A percentile compares a stretch with the other conserved stretches of the same genome.
Evolutionary conservation across 2,888 invertebrate species (phyloP).

Genomic region (Acrobasis suavella): DNA sequence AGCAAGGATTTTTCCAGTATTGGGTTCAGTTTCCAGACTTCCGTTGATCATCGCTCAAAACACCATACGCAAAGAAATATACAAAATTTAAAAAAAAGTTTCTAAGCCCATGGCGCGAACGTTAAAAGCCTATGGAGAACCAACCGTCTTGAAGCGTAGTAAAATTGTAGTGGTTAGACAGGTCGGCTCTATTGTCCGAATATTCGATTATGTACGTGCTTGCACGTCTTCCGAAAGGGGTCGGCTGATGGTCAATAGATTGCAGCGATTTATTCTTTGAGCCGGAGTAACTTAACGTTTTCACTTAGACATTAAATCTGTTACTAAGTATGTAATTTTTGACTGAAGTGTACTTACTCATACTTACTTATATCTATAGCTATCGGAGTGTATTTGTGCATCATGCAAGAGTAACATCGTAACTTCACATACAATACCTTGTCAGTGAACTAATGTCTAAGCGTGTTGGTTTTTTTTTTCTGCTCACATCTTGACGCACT

Average conservation of each 20-base stretch:
- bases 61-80: too few relatives aligned
- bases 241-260: slow-evolving; percentile 16
- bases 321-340: neutral
- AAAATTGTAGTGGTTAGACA: slow-evolving; percentile 7
- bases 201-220: slow-evolving; percentile 10
- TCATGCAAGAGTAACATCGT: too few relatives aligned
- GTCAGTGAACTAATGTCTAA: too few relatives aligned
- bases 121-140: neutral
- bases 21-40: too few relatives aligned
- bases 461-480: too few relatives aligned
- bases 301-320: neutral
- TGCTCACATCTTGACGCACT: too few relatives aligned
- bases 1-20: too few relatives aligned
- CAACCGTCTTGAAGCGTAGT: neutral
- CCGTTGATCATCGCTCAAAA: too few relatives aligned
- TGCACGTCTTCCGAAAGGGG: slow-evolving; percentile 13
- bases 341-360: too few relatives aligned
- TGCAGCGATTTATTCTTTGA: neutral
- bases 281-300: neutral
- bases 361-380: too few relatives aligned
- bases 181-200: slow-evolving; percentile 13
- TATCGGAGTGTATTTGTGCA: too few relatives aligned
- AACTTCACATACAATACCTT: too few relatives aligned
- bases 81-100: neutral
- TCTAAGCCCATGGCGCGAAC: neutral